Evolutionary conservation across 2,113 vertebrate genomes (phyloP).

Genomic region (Puntigrus tetrazona): DNA sequence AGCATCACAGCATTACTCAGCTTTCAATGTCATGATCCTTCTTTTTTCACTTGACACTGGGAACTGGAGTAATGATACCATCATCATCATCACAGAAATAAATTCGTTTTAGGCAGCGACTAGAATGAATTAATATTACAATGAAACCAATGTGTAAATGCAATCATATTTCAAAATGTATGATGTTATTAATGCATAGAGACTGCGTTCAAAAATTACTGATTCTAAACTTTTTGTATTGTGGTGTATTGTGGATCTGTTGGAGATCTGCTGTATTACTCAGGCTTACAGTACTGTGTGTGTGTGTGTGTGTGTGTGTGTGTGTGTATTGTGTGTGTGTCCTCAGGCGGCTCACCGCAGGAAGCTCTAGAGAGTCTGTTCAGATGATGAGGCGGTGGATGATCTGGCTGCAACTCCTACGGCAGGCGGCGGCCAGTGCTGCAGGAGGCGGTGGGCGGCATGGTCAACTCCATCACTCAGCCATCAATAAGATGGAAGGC

Average conservation of each 20-base stretch:
- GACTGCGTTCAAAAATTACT: too few relatives aligned
- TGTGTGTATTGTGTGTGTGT: neutral
- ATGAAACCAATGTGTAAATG: too few relatives aligned
- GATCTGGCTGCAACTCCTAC: slow-evolving; percentile 90
- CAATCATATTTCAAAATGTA: too few relatives aligned
- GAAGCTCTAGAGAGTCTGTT: slow-evolving; percentile 93
- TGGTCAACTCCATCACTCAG: slow-evolving; percentile 96
- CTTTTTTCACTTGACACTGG: too few relatives aligned
- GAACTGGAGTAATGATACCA: too few relatives aligned
- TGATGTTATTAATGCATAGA: too few relatives aligned
- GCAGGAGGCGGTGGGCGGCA: slow-evolving; percentile 93
- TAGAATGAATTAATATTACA: too few relatives aligned
- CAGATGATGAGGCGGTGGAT: slow-evolving; percentile 99
- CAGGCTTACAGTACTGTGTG: neutral
- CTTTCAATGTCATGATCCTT: too few relatives aligned
- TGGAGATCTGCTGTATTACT: neutral
- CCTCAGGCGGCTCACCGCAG: slow-evolving; percentile 89
- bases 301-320: neutral
- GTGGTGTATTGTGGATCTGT: neutral
- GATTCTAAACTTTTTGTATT: too few relatives aligned
- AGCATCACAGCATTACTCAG: too few relatives aligned
- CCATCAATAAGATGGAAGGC: slow-evolving; percentile 94
- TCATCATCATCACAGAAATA: too few relatives aligned
- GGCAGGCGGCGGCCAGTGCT: slow-evolving; percentile 89
- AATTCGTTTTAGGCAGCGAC: too few relatives aligned